Evolutionary conservation across 2,888 invertebrate genomes (phyloP).

Genomic region (Herminia tarsipennalis): DNA sequence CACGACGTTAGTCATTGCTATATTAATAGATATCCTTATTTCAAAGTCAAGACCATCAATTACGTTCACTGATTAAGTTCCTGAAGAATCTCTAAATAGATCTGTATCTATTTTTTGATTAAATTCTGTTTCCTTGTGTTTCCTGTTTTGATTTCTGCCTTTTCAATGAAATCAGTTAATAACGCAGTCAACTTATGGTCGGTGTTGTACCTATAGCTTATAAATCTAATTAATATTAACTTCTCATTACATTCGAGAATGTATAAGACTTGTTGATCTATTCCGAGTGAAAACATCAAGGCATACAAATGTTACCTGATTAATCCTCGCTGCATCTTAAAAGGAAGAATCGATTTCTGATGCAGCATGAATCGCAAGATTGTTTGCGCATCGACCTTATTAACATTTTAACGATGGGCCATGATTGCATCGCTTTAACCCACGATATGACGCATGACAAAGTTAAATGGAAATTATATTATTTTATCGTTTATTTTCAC

Average conservation of each 20-base stretch:
- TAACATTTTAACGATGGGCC: constrained; percentile 46
- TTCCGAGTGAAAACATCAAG: constrained; percentile 1
- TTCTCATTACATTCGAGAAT: background rate
- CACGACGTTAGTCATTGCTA: too few species aligned
- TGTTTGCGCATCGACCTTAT: constrained; percentile 44
- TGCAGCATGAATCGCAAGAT: constrained; percentile 50
- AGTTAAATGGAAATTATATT: constrained; percentile 4
- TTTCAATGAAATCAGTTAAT: too few species aligned
- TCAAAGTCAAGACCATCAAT: too few species aligned
- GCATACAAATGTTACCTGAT: constrained; percentile 10
- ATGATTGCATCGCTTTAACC: constrained; percentile 23
- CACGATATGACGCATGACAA: constrained; percentile 7
- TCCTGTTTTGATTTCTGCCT: too few species aligned
- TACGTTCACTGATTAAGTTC: too few species aligned
- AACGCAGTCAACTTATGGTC: too few species aligned
- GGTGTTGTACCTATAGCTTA: too few species aligned
- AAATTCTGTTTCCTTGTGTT: too few species aligned
- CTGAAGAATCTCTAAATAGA: too few species aligned
- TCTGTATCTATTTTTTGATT: too few species aligned
- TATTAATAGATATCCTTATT: too few species aligned
- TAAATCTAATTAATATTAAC: background rate
- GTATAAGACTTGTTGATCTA: background rate
- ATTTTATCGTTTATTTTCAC: background rate
- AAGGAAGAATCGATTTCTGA: constrained; percentile 43
- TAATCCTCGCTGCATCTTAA: constrained; percentile 16